These are phyloP conservation scores for Chromoteleia sp. DNA, from an alignment of 2,888 invertebrate genomes.

Conservation along the genomic window DNA sequence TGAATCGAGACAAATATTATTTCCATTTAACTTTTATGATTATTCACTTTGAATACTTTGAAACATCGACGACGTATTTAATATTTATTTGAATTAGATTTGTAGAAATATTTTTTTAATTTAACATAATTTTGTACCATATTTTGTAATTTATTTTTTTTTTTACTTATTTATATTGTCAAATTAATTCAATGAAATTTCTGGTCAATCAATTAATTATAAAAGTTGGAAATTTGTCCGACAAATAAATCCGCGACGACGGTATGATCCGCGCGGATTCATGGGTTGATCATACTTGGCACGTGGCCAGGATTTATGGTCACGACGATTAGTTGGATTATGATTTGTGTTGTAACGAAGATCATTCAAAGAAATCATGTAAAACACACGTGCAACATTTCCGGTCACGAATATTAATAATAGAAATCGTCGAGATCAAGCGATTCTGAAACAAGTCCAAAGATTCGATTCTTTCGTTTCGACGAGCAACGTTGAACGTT, in stretches of 20 bases:
- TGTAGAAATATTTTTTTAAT: too few species aligned
- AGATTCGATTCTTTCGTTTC: not conserved
- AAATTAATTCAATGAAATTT: not conserved
- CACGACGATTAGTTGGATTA: slow-evolving; percentile 54
- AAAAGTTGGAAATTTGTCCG: slow-evolving; percentile 12
- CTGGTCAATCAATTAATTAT: slow-evolving; percentile 6
- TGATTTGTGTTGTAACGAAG: slow-evolving; percentile 51
- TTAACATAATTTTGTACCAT: too few species aligned
- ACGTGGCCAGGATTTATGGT: slow-evolving; percentile 43
- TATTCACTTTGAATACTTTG: too few species aligned
- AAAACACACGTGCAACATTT: slow-evolving; percentile 51
- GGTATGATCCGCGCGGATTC: slow-evolving; percentile 29
- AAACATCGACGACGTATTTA: too few species aligned
- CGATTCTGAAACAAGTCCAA: slow-evolving; percentile 1
- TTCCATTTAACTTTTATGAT: too few species aligned
- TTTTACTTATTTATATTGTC: too few species aligned
- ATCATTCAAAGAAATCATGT: slow-evolving; percentile 43
- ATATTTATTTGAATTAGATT: too few species aligned
- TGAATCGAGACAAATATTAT: too few species aligned
- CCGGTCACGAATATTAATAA: slow-evolving; percentile 46
- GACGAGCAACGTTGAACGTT: too few species aligned
- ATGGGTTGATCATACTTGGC: slow-evolving; percentile 48
- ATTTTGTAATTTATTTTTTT: too few species aligned
- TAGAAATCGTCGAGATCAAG: slow-evolving; percentile 18
- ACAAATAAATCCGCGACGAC: slow-evolving; percentile 26